Conservation (phyloP, 2,888 invertebrate species). For the Pandemis cinnamomeana region DNA sequence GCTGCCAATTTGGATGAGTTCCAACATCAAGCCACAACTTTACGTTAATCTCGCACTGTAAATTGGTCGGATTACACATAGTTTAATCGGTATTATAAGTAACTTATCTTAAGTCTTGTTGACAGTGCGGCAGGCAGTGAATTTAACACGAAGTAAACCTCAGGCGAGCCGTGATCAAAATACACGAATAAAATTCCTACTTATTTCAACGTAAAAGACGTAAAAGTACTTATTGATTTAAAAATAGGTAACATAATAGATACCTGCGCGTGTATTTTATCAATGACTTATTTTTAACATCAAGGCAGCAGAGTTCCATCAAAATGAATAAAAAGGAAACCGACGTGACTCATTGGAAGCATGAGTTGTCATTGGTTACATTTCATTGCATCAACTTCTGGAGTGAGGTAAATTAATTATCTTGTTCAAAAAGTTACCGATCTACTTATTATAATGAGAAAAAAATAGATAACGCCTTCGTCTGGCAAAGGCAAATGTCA, state of each 20-base stretch:
- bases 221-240: background rate
- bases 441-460: too few relatives aligned
- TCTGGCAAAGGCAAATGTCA: too few relatives aligned
- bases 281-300: too few relatives aligned
- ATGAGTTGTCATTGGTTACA: too few relatives aligned
- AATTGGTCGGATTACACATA: slow-evolving; percentile 62
- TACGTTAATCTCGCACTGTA: slow-evolving; percentile 61
- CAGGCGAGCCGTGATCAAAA: background rate
- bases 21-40: slow-evolving; percentile 63
- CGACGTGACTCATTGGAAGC: too few relatives aligned
- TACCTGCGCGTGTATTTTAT: background rate
- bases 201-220: background rate
- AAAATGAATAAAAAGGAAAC: too few relatives aligned
- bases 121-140: slow-evolving; percentile 6
- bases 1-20: slow-evolving; percentile 67
- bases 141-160: slow-evolving; percentile 2
- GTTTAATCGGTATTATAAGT: slow-evolving; percentile 54
- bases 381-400: too few relatives aligned
- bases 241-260: background rate
- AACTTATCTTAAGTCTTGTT: slow-evolving; percentile 24
- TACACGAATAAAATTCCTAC: background rate
- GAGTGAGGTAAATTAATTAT: too few relatives aligned
- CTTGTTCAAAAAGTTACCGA: too few relatives aligned
- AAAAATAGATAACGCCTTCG: too few relatives aligned
- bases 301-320: too few relatives aligned